Evolutionary conservation across 2,888 invertebrate genomes (phyloP), one percentile per base, ranked within the genome.

Genomic region (Heliconius sara): DNA sequence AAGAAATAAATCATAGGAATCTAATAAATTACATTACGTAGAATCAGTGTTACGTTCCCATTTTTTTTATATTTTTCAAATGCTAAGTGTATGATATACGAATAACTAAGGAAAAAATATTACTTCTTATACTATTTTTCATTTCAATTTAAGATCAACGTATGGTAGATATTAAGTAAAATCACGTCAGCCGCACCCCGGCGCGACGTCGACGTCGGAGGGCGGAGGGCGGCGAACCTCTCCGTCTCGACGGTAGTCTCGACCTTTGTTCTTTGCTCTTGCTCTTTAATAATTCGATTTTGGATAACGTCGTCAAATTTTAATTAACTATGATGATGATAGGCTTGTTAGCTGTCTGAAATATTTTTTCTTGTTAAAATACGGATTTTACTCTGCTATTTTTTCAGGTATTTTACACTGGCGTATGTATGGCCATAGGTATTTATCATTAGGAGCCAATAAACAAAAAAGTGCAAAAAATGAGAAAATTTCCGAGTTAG

Each of bases 161-260:
- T 74, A 25, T 63, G n/a, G 13, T 16, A 19, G 60, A 60, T 74
- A 4, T 43, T 27, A 27, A 72, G 25, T 27, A 39, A 65, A 75
- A 65, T 65, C 47, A 47, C 75, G 75, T 75, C 65, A 65, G n/a
- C 75, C 68, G 39, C 68, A 79, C 74, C 65, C 78, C 68, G 74
- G 22, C 78, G 78, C 73, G 78, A 72, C 72, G 47, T 6, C 47
- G 47, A 47, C 16, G 47, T 16, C 47, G 47, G 47, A 52, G 47
- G 47, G 47, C 67, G 71, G 57, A 79, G 79, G 77, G 79, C 79
- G 79, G 60, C 77, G 79, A 79, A 79, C 79, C 57, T 77, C 77
- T 70, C 39, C 60, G 77, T 81, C 81, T 79, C 74, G 81, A 74
- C 75, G 60, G 75, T 60, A 77, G 80, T 82, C 79, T 82, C 77